These are phyloP conservation scores for Ochlodes sylvanus DNA, from an alignment of 2,888 invertebrate genomes.

Conservation along the genomic window DNA sequence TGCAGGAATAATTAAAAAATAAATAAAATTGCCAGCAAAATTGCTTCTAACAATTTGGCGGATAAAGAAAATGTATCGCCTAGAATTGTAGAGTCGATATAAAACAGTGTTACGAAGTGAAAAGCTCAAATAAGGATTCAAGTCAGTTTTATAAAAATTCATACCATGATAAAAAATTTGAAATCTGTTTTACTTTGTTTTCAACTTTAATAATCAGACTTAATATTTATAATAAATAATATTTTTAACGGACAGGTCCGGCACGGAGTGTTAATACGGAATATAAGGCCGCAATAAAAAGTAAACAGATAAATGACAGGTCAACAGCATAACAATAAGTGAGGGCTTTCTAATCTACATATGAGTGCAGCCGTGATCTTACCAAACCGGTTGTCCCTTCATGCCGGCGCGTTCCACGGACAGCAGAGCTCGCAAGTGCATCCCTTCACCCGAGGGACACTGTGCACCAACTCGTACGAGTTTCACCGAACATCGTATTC, in stretches of 20 bases:
- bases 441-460: constrained; percentile 69
- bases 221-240: background rate
- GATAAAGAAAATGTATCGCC: too few species aligned
- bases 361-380: constrained; percentile 62
- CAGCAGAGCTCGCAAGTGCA: constrained; percentile 71
- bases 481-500: constrained; percentile 76
- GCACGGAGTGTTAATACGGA: background rate
- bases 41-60: too few species aligned
- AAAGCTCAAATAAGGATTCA: too few species aligned
- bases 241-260: background rate
- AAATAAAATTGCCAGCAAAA: background rate
- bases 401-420: constrained; percentile 70
- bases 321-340: constrained; percentile 35
- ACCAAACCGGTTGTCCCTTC: constrained; percentile 85
- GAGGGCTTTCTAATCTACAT: constrained; percentile 59
- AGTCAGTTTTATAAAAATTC: too few species aligned
- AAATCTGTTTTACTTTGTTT: background rate
- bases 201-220: background rate
- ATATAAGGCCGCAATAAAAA: background rate
- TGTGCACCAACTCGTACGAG: constrained; percentile 65
- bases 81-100: too few species aligned
- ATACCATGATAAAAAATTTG: too few species aligned
- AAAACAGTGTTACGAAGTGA: too few species aligned
- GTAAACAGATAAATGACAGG: constrained; percentile 17
- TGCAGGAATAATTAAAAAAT: constrained; percentile 15